Evolutionary conservation across 2,797 vertebrate species (phyloP).

Genomic region (Xyrichtys novacula): DNA sequence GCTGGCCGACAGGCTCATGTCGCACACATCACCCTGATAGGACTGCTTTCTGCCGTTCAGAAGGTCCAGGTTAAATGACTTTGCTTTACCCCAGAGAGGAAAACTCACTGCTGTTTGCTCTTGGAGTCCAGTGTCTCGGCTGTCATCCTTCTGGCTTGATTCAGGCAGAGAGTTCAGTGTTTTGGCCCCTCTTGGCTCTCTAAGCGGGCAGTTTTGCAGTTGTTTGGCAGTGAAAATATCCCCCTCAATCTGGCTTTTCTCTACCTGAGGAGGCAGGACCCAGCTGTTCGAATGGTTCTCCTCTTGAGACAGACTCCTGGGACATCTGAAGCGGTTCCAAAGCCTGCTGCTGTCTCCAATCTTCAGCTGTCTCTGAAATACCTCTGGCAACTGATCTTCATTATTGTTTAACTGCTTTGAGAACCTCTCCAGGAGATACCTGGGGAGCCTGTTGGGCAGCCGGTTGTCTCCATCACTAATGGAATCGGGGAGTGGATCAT

Average conservation of each 20-base stretch:
- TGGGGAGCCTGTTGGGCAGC: conserved; percentile 79
- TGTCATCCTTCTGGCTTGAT: conserved; percentile 71
- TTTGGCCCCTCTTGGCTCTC: conserved; percentile 68
- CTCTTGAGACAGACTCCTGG: conserved; percentile 76
- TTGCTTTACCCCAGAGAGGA: conserved; percentile 81
- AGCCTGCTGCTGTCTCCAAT: conserved; percentile 67
- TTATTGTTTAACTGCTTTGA: conserved; percentile 75
- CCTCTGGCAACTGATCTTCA: conserved; percentile 77
- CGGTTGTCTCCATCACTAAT: conserved; percentile 55
- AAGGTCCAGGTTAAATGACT: conserved; percentile 84
- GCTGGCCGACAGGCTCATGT: conserved; percentile 76
- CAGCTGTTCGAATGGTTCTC: conserved; percentile 66
- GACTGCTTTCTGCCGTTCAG: conserved; percentile 84
- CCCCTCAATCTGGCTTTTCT: conserved; percentile 69
- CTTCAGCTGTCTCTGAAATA: conserved; percentile 81
- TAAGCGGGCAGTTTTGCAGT: conserved; percentile 80
- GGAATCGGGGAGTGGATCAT: conserved; percentile 61
- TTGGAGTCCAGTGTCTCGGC: conserved; percentile 52
- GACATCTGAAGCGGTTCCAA: conserved; percentile 75
- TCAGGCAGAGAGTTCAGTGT: conserved; percentile 69
- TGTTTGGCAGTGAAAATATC: conserved; percentile 81
- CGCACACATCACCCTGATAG: conserved; percentile 83
- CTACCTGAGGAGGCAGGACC: conserved; percentile 69
- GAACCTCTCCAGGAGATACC: conserved; percentile 83
- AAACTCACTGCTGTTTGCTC: conserved; percentile 59